phyloP scores from a whole-genome alignment of 2,797 vertebrate species.

The Eremophila alpestris region DNA sequence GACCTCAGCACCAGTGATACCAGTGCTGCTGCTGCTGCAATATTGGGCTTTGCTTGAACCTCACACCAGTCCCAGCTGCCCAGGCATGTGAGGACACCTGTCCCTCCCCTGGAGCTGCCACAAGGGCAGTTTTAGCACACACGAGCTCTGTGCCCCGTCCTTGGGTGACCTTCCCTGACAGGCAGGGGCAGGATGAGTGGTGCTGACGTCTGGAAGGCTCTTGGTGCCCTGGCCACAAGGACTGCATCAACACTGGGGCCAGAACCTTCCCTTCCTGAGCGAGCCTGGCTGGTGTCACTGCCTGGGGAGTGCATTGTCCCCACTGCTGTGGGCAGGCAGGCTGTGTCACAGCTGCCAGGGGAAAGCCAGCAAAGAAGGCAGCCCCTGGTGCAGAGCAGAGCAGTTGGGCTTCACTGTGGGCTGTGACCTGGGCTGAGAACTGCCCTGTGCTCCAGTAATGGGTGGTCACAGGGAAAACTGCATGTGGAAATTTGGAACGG shows the following conservation, averaged over 20 bases:
- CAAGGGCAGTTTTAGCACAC: rapidly evolving
- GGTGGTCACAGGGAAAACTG: not conserved
- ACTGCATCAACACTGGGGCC: not conserved
- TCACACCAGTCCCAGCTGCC: rapidly evolving
- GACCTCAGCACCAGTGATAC: rapidly evolving
- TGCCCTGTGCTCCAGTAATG: not conserved
- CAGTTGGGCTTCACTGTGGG: rapidly evolving
- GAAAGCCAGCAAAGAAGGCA: not conserved
- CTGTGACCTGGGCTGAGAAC: not conserved
- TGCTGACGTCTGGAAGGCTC: not conserved
- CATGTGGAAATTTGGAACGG: not conserved
- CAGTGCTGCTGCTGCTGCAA: not conserved
- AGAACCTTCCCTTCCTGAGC: not conserved
- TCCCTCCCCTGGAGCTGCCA: rapidly evolving
- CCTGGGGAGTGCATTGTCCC: not conserved
- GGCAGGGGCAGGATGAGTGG: rapidly evolving
- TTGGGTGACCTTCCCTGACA: not conserved
- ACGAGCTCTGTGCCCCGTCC: rapidly evolving
- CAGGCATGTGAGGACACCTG: not conserved
- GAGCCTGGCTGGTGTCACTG: not conserved
- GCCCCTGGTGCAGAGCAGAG: not conserved
- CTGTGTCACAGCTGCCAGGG: not conserved
- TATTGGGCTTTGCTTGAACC: not conserved
- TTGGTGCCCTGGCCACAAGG: not conserved
- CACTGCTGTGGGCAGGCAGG: rapidly evolving